These are phyloP conservation scores for Phaedon cochleariae DNA, from an alignment of 2,888 invertebrate genomes.

Conservation along the genomic window DNA sequence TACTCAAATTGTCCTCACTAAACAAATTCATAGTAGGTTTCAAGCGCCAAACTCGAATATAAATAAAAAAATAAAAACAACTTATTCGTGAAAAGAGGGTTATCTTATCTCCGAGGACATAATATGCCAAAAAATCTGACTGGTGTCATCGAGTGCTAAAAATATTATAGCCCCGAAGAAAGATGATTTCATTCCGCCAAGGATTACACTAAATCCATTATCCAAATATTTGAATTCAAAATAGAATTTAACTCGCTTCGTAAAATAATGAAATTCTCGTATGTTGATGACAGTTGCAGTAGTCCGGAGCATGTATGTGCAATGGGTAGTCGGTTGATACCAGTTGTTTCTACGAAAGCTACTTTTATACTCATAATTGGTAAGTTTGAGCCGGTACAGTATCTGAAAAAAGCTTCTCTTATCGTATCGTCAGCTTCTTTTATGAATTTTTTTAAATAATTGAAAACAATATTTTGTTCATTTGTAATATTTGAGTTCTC, in stretches of 20 bases:
- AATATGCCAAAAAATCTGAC: too few relatives aligned
- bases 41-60: too few relatives aligned
- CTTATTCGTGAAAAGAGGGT: too few relatives aligned
- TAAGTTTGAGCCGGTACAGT: slow-evolving; percentile 28
- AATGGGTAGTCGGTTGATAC: slow-evolving; percentile 19
- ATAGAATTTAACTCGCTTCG: slow-evolving; percentile 22
- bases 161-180: too few relatives aligned
- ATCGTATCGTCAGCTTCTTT: slow-evolving; percentile 25
- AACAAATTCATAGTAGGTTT: too few relatives aligned
- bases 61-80: too few relatives aligned
- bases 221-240: slow-evolving; percentile 22
- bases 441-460: slow-evolving; percentile 11
- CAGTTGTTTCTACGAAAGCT: slow-evolving; percentile 7
- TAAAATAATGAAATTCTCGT: slow-evolving; percentile 25
- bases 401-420: slow-evolving; percentile 16
- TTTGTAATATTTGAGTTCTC: neutral
- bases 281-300: slow-evolving; percentile 20
- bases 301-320: slow-evolving; percentile 26
- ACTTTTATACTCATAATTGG: slow-evolving; percentile 13
- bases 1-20: too few relatives aligned
- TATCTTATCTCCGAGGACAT: too few relatives aligned
- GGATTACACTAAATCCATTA: slow-evolving; percentile 21
- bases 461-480: neutral
- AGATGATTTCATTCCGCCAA: too few relatives aligned
- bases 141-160: too few relatives aligned